Percentiles rank a stretch among this genome's conserved stretches.
phyloP scores from a whole-genome alignment of 2,113 vertebrate genomes.

The Ctenodactylus gundi region DNA sequence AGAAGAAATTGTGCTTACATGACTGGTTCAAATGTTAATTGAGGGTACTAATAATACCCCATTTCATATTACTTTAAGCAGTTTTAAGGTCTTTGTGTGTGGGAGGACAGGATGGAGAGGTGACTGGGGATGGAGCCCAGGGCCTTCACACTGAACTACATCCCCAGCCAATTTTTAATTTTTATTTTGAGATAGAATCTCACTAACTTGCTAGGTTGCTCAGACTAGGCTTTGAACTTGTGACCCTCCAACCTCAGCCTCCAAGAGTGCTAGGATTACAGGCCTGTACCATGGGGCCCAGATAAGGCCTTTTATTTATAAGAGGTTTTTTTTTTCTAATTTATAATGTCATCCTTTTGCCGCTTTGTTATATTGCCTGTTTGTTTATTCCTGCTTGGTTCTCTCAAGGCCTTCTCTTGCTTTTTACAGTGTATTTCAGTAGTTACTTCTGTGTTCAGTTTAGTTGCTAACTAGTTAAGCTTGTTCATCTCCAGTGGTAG shows the following conservation, averaged over 20 bases:
- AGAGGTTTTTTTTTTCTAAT: background rate
- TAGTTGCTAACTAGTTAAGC: background rate
- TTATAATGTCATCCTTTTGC: background rate
- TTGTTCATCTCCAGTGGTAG: background rate
- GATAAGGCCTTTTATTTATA: background rate
- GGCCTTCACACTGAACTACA: too few relatives aligned
- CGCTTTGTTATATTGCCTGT: background rate
- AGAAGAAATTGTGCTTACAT: background rate
- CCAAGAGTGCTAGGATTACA: too few relatives aligned
- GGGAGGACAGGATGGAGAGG: too few relatives aligned
- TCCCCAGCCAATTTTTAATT: too few relatives aligned
- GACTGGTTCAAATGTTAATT: background rate
- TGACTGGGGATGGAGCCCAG: too few relatives aligned
- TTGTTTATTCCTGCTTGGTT: background rate
- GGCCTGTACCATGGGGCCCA: too few relatives aligned
- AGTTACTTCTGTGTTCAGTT: background rate
- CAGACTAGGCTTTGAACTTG: too few relatives aligned
- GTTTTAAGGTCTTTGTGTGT: background rate
- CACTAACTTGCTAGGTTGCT: too few relatives aligned
- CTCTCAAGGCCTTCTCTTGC: background rate
- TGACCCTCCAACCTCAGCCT: too few relatives aligned
- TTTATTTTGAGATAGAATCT: too few relatives aligned
- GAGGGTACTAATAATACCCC: background rate
- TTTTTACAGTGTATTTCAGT: background rate
- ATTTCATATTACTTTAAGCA: background rate